Base-by-base conservation (phyloP, 2,113 vertebrate species). In the Rhipidura dahli region DNA sequence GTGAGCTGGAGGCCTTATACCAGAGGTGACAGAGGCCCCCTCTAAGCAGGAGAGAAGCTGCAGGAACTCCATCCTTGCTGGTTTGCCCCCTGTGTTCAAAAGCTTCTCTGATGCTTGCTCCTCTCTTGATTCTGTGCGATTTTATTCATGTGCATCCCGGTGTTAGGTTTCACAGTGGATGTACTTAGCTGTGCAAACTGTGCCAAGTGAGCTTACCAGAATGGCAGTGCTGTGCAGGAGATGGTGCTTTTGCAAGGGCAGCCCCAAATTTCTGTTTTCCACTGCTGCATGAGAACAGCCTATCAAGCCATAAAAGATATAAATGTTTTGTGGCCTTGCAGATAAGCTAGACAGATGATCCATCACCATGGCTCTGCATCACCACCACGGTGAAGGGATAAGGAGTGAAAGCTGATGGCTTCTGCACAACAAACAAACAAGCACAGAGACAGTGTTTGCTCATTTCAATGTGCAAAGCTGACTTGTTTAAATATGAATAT, bases 401-500 rank as follows among this genome's bases (percentile, higher is more conserved):
- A 92, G 70, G 63, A 92, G 45, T 1, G 12, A 95, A 94, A 94
- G 87, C 88, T 28, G 47, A 94, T 57, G 89, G 94, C 84, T 97
- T 97, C 95, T 56, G 77, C 91, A 93, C 84, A 95, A 92, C 92
- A 94, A 95, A 94, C 88, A 97, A 97, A 94, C 89, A 92, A 95
- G 93, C 84, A 96, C 78, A 96, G 75, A 86, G 81, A 65, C 63
- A 87, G 80, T 86, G 89, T 93, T 93, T 97, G 92, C 89, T 95
- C 95, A 90, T 97, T 95, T 91, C 93, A 78, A 89, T 95, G 81
- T 96, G 89, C 96, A 95, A 95, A 97, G 96, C 90, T 96, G 97
- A 96, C 96, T 94, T 96, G 97, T 97, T 98, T 96, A 96, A 98
- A 97, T 97, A 97, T 93, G 97, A 97, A 95, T 98, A 94, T 72